phyloP scores from a whole-genome alignment of 37 sponge, comb jelly and placozoan genomes.

The Lycopodina hypogea region DNA sequence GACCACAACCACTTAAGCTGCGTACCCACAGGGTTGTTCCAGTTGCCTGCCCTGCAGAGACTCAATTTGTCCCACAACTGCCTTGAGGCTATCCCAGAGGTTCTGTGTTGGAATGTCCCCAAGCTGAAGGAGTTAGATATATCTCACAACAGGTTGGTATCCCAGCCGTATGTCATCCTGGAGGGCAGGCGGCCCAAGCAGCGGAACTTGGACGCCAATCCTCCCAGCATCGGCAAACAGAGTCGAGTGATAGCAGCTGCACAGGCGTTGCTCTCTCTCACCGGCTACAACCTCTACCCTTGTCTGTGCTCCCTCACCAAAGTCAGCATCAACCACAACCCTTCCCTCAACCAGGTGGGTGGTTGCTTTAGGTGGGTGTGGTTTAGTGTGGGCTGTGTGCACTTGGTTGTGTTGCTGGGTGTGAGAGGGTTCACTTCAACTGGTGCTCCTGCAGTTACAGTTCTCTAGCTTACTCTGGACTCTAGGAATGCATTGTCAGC shows the following conservation, averaged over 20 bases:
- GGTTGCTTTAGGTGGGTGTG: neutral
- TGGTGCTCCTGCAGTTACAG: too few relatives aligned
- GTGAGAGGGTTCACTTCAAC: too few relatives aligned
- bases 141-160: slow-evolving; percentile 41
- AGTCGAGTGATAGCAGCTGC: neutral
- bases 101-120: slow-evolving; percentile 66
- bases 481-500: too few relatives aligned
- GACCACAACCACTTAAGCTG: slow-evolving; percentile 29
- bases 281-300: slow-evolving; percentile 63
- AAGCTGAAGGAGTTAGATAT: slow-evolving; percentile 41
- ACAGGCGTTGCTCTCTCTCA: slow-evolving; percentile 19
- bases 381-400: neutral
- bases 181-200: slow-evolving; percentile 15
- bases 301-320: slow-evolving; percentile 42
- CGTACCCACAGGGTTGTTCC: slow-evolving; percentile 44
- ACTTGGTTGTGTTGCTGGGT: neutral
- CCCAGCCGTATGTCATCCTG: slow-evolving; percentile 17
- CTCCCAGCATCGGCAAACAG: slow-evolving; percentile 16
- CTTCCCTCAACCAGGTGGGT: slow-evolving; percentile 29
- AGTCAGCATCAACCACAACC: slow-evolving; percentile 56
- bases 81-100: slow-evolving; percentile 38
- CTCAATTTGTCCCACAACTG: slow-evolving; percentile 53
- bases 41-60: slow-evolving; percentile 14
- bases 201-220: slow-evolving; percentile 1
- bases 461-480: too few relatives aligned